Base-by-base conservation (phyloP, 2,113 vertebrate species). In the Varanus komodoensis region DNA sequence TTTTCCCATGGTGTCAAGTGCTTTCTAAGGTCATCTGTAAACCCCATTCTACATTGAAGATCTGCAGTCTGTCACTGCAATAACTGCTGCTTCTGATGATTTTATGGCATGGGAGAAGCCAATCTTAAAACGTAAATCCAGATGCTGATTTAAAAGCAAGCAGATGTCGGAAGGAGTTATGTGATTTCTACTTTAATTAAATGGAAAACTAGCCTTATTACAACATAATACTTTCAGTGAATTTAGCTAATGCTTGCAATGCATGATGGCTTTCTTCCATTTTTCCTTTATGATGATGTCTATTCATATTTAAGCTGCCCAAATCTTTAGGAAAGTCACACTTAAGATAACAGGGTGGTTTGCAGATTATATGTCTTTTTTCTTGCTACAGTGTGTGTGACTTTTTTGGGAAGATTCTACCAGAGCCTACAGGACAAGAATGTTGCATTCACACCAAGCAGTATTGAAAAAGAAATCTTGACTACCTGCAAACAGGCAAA, bases 341-440 rank as follows among this genome's bases (percentile, higher is more conserved):
- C 52, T 19, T 0, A 0, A 87, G 75, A 25, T 92, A 23, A 82
- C 23, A 90, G 89, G 89, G 90, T 64, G 38, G n/a, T 34, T 52
- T 69, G 11, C 34, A 3, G 6, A 32, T 93, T 61, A 57, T 27
- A 27, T 69, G 0, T 95, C 86, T 95, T 50, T 86, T 93, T 95
- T 96, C 95, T 71, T 91, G 54, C 96, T 97, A 68, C 96, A 99
- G 99, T 99, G 92, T 99, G 99, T 84, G 91, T 99, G n/a, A 97
- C 96, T 6, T 99, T 99, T 90, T 96, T 99, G 93, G 98, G 97
- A 83, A 98, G 98, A 94, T 99, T 99, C 92, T 99, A 99, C 92
- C 97, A 99, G 96, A 97, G 97, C 9, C 96, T 99, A 32, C 97
- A 97, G 92, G 98, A 99, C 91, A 95, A 96, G 9, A 38, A 98